Percentiles rank a stretch among this genome's conserved stretches.
Conservation (phyloP, 1,140 invertebrate genomes). For the Tyrophagus putrescentiae region DNA sequence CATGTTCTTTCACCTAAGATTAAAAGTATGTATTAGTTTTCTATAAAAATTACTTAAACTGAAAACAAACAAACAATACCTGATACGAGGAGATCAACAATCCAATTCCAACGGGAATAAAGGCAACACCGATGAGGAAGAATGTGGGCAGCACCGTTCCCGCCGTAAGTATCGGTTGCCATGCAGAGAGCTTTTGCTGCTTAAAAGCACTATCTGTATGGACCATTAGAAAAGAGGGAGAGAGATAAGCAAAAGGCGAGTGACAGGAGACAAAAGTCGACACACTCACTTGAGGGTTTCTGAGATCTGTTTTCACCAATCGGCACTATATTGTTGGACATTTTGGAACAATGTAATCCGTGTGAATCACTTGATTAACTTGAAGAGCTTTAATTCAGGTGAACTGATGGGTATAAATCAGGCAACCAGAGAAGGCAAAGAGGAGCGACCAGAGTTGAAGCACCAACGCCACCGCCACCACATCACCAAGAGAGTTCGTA, state of each 20-base stretch:
- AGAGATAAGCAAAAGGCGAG: not conserved
- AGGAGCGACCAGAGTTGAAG: too few relatives aligned
- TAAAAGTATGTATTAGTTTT: slow-evolving; percentile 14
- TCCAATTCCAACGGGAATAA: slow-evolving; percentile 87
- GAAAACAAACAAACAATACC: slow-evolving; percentile 36
- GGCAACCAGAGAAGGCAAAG: too few relatives aligned
- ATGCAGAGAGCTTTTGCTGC: slow-evolving; percentile 90
- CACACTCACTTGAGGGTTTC: slow-evolving; percentile 19
- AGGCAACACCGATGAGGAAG: slow-evolving; percentile 88
- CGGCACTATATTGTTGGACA: slow-evolving; percentile 16
- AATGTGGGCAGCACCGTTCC: slow-evolving; percentile 91
- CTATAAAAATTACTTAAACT: not conserved
- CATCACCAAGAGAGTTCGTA: too few relatives aligned
- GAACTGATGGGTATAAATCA: too few relatives aligned
- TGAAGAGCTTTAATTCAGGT: too few relatives aligned
- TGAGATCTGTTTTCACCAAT: slow-evolving; percentile 9
- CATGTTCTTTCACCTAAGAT: slow-evolving; percentile 21
- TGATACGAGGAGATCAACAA: slow-evolving; percentile 78
- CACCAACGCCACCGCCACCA: too few relatives aligned
- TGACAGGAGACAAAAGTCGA: not conserved
- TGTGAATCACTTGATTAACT: too few relatives aligned
- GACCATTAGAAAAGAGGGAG: slow-evolving; percentile 4
- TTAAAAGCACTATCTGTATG: slow-evolving; percentile 83
- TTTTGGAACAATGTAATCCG: too few relatives aligned
- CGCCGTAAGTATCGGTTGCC: slow-evolving; percentile 95